Evolutionary conservation across 2,888 invertebrate genomes (phyloP).

Genomic region (Eulithis prunata): DNA sequence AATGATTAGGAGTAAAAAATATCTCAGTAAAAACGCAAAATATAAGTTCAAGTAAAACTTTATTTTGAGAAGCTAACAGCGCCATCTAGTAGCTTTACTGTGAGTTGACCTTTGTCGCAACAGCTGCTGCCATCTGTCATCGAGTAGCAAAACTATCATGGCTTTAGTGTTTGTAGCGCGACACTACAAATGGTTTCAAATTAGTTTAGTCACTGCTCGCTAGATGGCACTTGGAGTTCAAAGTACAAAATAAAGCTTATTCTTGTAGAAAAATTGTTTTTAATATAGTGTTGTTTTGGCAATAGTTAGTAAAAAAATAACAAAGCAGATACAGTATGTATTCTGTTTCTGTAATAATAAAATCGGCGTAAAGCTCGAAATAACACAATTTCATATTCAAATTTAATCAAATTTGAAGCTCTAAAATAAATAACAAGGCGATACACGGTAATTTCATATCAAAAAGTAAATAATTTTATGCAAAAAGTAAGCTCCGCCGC

Average conservation of each 20-base stretch:
- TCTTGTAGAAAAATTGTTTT: not conserved
- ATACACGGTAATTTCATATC: not conserved
- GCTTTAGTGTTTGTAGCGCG: not conserved
- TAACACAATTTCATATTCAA: too few relatives aligned
- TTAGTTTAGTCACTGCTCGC: conserved; percentile 13
- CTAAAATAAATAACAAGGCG: too few relatives aligned
- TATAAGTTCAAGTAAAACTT: too few relatives aligned
- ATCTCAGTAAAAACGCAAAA: not conserved
- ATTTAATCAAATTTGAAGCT: too few relatives aligned
- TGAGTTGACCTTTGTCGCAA: not conserved
- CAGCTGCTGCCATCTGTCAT: conserved; percentile 26
- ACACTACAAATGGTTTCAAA: not conserved
- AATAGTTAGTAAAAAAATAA: too few relatives aligned
- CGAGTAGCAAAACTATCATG: conserved; percentile 25
- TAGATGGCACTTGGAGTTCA: conserved; percentile 19
- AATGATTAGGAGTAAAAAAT: not conserved
- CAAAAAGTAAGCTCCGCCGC: conserved; percentile 63
- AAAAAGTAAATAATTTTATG: conserved; percentile 19
- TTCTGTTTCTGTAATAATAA: too few relatives aligned
- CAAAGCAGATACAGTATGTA: too few relatives aligned
- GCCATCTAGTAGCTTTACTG: conserved; percentile 22
- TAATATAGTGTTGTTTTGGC: too few relatives aligned
- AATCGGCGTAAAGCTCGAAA: too few relatives aligned
- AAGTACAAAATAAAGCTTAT: not conserved
- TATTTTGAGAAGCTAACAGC: not conserved